Base-by-base conservation (phyloP, 2,888 invertebrate genomes). In the Drosophila pegasa region DNA sequence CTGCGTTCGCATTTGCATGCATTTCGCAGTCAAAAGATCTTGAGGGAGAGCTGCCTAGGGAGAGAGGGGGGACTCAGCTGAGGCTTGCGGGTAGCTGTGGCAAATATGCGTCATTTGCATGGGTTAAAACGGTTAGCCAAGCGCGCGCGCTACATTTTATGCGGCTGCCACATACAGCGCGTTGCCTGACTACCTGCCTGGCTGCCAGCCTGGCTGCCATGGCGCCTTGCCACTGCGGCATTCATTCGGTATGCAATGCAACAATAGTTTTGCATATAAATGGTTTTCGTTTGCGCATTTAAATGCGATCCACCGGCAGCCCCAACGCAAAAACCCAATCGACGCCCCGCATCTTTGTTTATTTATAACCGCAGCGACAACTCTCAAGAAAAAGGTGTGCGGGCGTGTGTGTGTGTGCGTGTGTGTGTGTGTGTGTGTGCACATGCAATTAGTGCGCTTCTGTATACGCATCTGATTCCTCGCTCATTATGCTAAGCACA, bases 261-360 rank as follows among this genome's bases (percentile, higher is more conserved):
- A 88, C 82, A 90, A 90, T 86, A 90, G 88, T 90, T 90, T 90
- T 89, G 90, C 89, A 90, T 90, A 89, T 88, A 90, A 90, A 90
- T 90, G 80, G 87, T 80, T 88, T 90, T 89, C 82, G 83, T 87
- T 89, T 76, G 87, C 76, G 89, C 88, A 90, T 89, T 90, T 90
- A 89, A 90, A 90, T 87, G 77, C 85, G 75, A 89, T 78, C 77
- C 75, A 76, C 69, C 75, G 69, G 68, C 43, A 55, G 45, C 58
- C 52, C 59, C 50, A 72, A 67, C 58, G 62, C 71, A 61, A 57
- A 57, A 74, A 64, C 71, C 65, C 75, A 69, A 75, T 75, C 78
- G 81, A 81, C 68, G 79, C 55, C 61, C 54, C 66, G 75, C 80
- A 71, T 86, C 78, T 78, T 82, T 82, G 77, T 78, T 82, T 85